Base-by-base conservation (phyloP, 2,113 vertebrate genomes). In the Malurus melanocephalus region DNA sequence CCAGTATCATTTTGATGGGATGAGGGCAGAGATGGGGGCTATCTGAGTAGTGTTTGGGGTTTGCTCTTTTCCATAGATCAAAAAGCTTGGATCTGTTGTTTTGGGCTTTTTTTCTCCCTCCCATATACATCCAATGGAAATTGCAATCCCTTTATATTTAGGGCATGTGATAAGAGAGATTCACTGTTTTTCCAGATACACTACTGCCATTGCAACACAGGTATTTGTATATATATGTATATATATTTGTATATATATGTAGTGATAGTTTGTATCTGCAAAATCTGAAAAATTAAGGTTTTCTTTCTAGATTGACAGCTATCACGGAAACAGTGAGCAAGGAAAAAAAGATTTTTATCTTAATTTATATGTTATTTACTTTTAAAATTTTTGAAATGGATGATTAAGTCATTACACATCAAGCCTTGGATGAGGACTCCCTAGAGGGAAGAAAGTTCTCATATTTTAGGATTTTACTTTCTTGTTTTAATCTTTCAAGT, bases 21-120 rank as follows among this genome's bases (percentile, higher is more conserved):
- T 24, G 7, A 2, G 3, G 10, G 33, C 10, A 20, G 32, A 57
- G 20, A 57, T 10, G 5, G 6, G 22, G 13, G 1, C 7, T 26
- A 38, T 20, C 22, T 51, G 10, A 13, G 10, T 51, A 27, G 28
- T 32, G 16, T 59, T n/a, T 46, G 10, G 7, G 28, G 14, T 57
- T 74, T 74, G 8, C 9, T 66, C 40, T 26, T 78, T 62, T 62
- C 61, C 57, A 8, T 1, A 53, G 7, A 48, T 51, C 12, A 69
- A 21, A 69, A 62, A 64, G 8, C 26, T 66, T 32, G 24, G n/a
- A 64, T 35, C 16, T 21, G 7, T 6, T 51, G 12, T 43, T 68
- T 26, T 27, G 52, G 24, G 28, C 14, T 67, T 46, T 59, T 72
- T 42, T 87, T 15, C 9, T 33, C 46, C 20, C n/a, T 12, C 32